A percentile compares a stretch with the other conserved stretches of the same genome.
Conservation (phyloP, 2,113 vertebrate genomes). For the Oriolus oriolus region DNA sequence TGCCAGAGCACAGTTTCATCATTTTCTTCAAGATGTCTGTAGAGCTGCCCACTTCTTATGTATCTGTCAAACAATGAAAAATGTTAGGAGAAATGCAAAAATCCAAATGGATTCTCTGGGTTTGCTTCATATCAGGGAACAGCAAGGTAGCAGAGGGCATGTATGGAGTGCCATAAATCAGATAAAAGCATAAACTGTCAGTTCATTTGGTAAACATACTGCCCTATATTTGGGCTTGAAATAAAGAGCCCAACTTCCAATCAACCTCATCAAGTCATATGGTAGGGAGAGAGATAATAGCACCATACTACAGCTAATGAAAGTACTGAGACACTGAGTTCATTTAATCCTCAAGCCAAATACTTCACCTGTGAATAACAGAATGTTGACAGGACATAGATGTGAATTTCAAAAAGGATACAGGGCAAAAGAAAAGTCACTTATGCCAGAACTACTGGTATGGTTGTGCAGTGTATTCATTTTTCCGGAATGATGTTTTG, state of each 20-base stretch:
- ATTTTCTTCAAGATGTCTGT: neutral
- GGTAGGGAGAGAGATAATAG: neutral
- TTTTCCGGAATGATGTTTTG: neutral
- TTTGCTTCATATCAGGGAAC: neutral
- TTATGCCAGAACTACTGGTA: neutral
- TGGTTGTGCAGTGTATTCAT: neutral
- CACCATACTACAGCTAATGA: neutral
- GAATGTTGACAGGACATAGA: neutral
- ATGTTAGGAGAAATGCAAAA: neutral
- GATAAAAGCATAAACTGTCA: neutral
- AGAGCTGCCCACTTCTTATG: neutral
- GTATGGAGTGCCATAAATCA: neutral
- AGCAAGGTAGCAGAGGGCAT: neutral
- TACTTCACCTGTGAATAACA: neutral
- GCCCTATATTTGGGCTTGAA: neutral
- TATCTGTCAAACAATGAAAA: neutral
- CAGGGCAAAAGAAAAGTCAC: neutral
- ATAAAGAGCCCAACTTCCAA: neutral
- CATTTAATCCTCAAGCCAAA: neutral
- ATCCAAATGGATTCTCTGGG: neutral
- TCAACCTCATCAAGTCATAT: accelerated
- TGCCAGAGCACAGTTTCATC: neutral
- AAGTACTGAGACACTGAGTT: neutral
- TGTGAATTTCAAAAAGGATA: neutral
- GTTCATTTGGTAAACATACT: neutral